Percentiles rank a stretch among this genome's conserved stretches.
Evolutionary conservation across 2,113 vertebrate species (phyloP).

Genomic region (Mesembrinibis cayennensis): DNA sequence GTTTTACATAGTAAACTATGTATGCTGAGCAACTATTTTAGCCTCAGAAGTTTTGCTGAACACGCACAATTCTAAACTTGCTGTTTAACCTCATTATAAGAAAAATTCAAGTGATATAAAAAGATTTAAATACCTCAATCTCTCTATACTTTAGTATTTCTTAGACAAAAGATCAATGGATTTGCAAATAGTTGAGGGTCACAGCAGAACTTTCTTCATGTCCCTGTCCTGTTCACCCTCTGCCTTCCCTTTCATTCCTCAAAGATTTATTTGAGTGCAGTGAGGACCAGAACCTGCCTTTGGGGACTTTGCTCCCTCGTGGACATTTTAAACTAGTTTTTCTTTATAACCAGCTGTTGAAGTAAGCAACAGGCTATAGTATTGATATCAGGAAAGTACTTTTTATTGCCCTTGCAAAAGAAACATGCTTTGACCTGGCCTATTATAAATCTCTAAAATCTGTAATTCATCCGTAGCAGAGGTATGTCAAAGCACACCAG

Average conservation of each 20-base stretch:
- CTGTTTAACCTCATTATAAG: neutral
- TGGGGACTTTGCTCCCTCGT: neutral
- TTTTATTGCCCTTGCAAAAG: neutral
- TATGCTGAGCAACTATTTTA: neutral
- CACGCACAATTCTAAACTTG: neutral
- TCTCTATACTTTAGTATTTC: neutral
- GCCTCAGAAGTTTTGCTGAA: neutral
- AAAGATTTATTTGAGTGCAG: neutral
- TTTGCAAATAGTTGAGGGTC: neutral
- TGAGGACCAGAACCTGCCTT: neutral
- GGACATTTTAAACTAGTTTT: neutral
- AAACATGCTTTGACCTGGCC: neutral
- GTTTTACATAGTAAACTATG: neutral
- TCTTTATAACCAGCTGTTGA: neutral
- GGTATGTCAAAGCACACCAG: neutral
- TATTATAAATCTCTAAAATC: neutral
- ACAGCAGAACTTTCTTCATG: neutral
- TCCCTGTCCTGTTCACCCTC: neutral
- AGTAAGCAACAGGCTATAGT: neutral
- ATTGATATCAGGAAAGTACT: neutral
- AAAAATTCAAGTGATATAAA: neutral
- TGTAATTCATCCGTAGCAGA: neutral
- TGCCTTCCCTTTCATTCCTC: neutral
- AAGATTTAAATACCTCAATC: neutral
- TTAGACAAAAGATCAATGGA: neutral